Evolutionary conservation across 2,888 invertebrate genomes (phyloP).

Genomic region (Pseudococcus jackbeardsleyi): DNA sequence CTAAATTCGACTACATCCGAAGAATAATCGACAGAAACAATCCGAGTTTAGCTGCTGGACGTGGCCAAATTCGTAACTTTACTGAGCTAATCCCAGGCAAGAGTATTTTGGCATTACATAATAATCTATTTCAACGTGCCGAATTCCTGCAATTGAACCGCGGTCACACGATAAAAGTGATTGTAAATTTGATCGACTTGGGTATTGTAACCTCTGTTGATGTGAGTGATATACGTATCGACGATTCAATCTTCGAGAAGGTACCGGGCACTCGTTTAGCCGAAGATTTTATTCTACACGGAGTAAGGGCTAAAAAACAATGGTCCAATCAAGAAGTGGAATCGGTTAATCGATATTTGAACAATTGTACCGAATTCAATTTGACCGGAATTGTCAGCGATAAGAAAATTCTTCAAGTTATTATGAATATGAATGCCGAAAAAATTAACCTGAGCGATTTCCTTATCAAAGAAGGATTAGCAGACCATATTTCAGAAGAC

Average conservation of each 20-base stretch:
- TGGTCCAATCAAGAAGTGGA: not conserved
- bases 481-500: not conserved
- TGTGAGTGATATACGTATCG: constrained; percentile 9
- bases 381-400: not conserved
- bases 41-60: not conserved
- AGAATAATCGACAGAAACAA: not conserved
- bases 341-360: not conserved
- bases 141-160: not conserved
- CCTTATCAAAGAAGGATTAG: not conserved
- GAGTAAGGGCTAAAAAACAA: not conserved
- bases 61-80: not conserved
- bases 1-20: not conserved
- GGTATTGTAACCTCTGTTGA: not conserved
- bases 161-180: not conserved
- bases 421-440: not conserved
- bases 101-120: not conserved
- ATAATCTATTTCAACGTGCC: constrained; percentile 14
- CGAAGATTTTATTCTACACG: constrained; percentile 53
- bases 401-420: not conserved
- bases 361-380: not conserved
- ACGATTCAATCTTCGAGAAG: not conserved
- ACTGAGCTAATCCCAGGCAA: constrained; percentile 29
- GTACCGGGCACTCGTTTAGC: not conserved
- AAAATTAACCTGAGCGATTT: not conserved
- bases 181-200: constrained; percentile 38